Conservation (phyloP, 30 jellyfish, hydroid and myxozoan species). For the Phacellophora camtschatica region DNA sequence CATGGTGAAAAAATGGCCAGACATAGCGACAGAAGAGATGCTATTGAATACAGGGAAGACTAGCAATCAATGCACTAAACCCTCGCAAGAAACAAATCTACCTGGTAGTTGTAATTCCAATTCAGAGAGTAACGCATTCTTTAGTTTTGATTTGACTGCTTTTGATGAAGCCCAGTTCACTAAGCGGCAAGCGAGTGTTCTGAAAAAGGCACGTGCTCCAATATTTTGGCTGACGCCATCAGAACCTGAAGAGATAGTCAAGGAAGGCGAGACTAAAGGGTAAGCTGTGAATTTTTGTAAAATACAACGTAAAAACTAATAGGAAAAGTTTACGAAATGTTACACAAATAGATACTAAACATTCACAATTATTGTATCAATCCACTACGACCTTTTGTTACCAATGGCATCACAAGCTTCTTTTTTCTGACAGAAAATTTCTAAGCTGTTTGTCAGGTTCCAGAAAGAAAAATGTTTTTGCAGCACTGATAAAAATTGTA, state of each 20-base stretch:
- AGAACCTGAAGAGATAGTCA: neutral
- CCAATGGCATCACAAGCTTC: too few species aligned
- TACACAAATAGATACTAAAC: too few species aligned
- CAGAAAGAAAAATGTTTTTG: too few species aligned
- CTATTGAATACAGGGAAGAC: neutral
- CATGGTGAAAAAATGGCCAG: slow-evolving; percentile 77
- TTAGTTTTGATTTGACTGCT: neutral
- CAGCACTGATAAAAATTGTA: too few species aligned
- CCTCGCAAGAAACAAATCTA: neutral
- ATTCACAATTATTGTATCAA: too few species aligned
- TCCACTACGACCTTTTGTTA: too few species aligned
- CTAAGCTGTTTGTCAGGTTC: too few species aligned
- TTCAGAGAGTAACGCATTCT: neutral
- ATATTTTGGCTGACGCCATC: slow-evolving; percentile 16
- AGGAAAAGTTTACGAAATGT: too few species aligned
- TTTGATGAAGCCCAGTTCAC: neutral
- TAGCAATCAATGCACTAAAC: neutral
- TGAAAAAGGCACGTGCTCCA: slow-evolving; percentile 21
- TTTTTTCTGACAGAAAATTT: too few species aligned
- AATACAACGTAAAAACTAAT: too few species aligned
- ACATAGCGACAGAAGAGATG: neutral
- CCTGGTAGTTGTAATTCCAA: neutral
- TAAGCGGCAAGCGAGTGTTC: neutral
- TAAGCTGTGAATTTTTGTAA: too few species aligned
- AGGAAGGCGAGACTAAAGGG: neutral